These are phyloP conservation scores for Drosophila melanocephala DNA, from an alignment of 2,888 invertebrate genomes.

Conservation along the genomic window DNA sequence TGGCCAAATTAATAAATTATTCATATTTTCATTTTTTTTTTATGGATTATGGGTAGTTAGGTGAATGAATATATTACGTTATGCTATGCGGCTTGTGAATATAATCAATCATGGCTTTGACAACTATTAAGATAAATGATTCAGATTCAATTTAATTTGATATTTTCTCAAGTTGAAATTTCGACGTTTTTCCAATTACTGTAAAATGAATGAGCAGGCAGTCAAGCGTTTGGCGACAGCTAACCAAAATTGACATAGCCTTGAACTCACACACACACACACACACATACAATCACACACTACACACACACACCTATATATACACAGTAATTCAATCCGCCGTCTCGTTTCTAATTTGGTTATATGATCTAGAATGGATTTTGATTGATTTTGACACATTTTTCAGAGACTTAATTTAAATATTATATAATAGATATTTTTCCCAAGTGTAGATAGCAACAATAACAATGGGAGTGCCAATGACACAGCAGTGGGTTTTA, in stretches of 20 bases:
- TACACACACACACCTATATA: too few species aligned
- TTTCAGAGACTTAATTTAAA: not conserved
- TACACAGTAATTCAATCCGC: not conserved
- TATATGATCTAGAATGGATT: not conserved
- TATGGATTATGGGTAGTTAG: not conserved
- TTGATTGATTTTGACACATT: not conserved
- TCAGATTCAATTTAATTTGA: slow-evolving; percentile 11
- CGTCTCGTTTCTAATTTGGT: not conserved
- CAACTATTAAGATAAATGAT: not conserved
- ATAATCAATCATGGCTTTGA: not conserved
- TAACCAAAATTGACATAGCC: not conserved
- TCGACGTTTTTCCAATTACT: slow-evolving; percentile 5
- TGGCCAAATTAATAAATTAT: slow-evolving; percentile 16
- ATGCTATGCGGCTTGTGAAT: not conserved
- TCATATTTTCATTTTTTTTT: not conserved
- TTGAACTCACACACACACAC: not conserved
- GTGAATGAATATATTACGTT: not conserved
- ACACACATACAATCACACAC: too few species aligned
- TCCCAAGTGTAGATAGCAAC: not conserved
- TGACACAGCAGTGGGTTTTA: not conserved
- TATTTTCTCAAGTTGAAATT: not conserved
- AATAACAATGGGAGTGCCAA: not conserved
- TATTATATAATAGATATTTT: not conserved
- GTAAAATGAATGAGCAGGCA: not conserved
- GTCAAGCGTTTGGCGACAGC: not conserved